Evolutionary conservation across 2,113 vertebrate species (phyloP).

Genomic region (Microtus ochrogaster): DNA sequence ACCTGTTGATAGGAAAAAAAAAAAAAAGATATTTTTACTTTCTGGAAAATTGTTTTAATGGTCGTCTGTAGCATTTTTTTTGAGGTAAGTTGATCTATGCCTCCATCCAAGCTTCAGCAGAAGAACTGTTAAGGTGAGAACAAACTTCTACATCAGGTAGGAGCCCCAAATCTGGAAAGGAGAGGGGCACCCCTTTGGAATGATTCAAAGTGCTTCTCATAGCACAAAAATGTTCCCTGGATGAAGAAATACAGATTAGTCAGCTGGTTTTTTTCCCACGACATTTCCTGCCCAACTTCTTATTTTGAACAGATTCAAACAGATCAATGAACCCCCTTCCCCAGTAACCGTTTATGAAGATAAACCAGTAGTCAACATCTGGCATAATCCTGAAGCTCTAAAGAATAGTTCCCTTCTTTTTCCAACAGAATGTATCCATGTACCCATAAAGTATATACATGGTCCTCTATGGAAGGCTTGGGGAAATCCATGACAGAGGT

Average conservation of each 20-base stretch:
- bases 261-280: neutral
- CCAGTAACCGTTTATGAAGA: neutral
- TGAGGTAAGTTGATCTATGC: neutral
- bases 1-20: neutral
- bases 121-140: neutral
- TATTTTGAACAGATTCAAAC: slow-evolving; percentile 46
- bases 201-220: neutral
- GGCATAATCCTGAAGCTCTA: neutral
- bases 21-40: neutral
- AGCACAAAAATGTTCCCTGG: neutral
- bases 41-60: neutral
- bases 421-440: neutral
- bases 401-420: slow-evolving; percentile 25
- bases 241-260: neutral
- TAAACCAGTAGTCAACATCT: neutral
- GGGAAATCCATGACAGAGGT: neutral
- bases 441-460: neutral
- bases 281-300: neutral
- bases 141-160: neutral
- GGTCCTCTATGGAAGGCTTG: neutral
- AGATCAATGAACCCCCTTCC: neutral
- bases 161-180: neutral
- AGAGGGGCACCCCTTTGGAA: rapidly evolving
- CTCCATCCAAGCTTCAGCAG: neutral
- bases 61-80: neutral